Base-by-base conservation (phyloP, 2,797 vertebrate genomes). In the Falco rusticolus region DNA sequence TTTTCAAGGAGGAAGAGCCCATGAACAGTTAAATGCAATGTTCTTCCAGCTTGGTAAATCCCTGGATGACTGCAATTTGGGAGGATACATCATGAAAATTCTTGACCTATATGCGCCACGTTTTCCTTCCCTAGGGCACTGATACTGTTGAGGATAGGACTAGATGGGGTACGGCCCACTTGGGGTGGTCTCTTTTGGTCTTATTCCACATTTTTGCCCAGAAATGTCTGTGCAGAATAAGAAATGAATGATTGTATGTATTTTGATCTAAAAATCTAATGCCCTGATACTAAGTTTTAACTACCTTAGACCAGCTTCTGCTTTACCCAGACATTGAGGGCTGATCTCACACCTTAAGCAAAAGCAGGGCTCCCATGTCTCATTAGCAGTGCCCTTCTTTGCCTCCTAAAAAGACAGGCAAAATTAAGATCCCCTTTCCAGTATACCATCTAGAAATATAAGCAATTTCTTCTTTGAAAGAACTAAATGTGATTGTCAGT, bases 1-100 rank as follows among this genome's bases (percentile, higher is more conserved):
- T 84, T 96, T 97, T 92, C 86, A 92, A 96, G 90, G 92, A 90
- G 70, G 77, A 72, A 56, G 17, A 60, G 70, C 63, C 74, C 88
- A 89, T n/a, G 65, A 90, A 63, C 33, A 86, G 43, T 79, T 90
- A 60, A 94, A 86, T 65, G 18, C 19, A 9, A 17, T 59, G 16
- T 80, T 90, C 48, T 84, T 93, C 75, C 86, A 87, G 25, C 66
- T 13, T 74, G 39, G 63, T 59, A 84, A 90, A 82, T 84, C 86
- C 70, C 77, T 48, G 74, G 43, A 47, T 89, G 84, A 18, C 39
- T 87, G 84, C 43, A 60, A 22, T 65, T 72, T 79, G 63, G 33
- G 25, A 85, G 24, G 21, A 39, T 22, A 43, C 33, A 48, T 37
- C 20, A 33, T 75, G 50, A 71, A 92, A 91, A 89, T 75, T 69